phyloP scores from a whole-genome alignment of 92 coral and sea anemone genomes.

The Ricordea florida region DNA sequence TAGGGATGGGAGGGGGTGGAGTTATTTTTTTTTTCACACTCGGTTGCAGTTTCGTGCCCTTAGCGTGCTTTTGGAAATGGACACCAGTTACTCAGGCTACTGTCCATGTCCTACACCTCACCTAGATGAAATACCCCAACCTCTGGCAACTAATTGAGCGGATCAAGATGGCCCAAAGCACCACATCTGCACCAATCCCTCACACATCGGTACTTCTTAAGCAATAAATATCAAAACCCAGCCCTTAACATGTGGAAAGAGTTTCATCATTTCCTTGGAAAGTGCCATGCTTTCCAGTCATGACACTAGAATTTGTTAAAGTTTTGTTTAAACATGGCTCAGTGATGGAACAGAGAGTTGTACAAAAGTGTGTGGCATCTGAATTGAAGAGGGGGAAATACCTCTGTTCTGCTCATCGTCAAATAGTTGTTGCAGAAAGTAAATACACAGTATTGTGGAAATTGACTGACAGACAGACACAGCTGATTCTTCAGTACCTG shows the following conservation, averaged over 20 bases:
- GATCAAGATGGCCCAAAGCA: too few relatives aligned
- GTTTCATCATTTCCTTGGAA: slow-evolving; percentile 12
- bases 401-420: slow-evolving; percentile 30
- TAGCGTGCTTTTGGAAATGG: too few relatives aligned
- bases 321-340: slow-evolving; percentile 24
- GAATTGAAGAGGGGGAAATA: slow-evolving; percentile 6
- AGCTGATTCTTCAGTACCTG: background rate
- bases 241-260: slow-evolving; percentile 12
- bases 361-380: slow-evolving; percentile 18
- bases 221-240: too few relatives aligned
- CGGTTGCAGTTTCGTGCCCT: too few relatives aligned
- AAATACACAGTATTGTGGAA: slow-evolving; percentile 43
- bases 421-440: slow-evolving; percentile 4
- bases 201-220: too few relatives aligned
- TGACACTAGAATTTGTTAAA: slow-evolving; percentile 46
- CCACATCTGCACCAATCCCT: too few relatives aligned
- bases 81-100: too few relatives aligned
- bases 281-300: slow-evolving; percentile 68
- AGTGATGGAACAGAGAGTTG: slow-evolving; percentile 9
- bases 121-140: too few relatives aligned
- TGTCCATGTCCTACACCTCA: too few relatives aligned
- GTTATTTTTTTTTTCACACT: too few relatives aligned
- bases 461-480: background rate
- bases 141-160: too few relatives aligned
- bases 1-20: too few relatives aligned